Percentiles rank a stretch among this genome's conserved stretches.
phyloP scores from a whole-genome alignment of 1,140 invertebrate genomes.

The Planococcus citri region DNA sequence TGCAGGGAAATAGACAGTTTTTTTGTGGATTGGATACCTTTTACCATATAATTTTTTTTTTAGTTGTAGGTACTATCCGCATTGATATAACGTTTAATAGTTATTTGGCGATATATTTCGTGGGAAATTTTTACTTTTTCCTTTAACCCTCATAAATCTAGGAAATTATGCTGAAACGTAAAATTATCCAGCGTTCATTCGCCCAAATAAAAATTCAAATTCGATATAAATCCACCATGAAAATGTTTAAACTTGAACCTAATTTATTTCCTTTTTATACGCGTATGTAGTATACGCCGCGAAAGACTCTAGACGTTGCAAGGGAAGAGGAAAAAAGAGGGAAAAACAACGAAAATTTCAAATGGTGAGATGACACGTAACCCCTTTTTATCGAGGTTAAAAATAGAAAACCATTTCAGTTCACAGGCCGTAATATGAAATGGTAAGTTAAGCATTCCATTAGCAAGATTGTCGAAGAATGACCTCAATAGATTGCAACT shows the following conservation, averaged over 20 bases:
- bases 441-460: constrained; percentile 14
- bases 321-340: background rate
- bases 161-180: background rate
- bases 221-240: background rate
- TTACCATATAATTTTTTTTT: too few relatives aligned
- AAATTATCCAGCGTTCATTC: background rate
- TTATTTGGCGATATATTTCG: too few relatives aligned
- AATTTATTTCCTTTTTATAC: background rate
- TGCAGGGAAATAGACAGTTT: too few relatives aligned
- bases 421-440: constrained; percentile 2
- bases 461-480: constrained; percentile 15
- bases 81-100: too few relatives aligned
- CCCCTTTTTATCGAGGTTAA: constrained; percentile 6
- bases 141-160: background rate
- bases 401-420: background rate
- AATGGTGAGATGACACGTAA: background rate
- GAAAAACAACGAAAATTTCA: background rate
- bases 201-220: background rate
- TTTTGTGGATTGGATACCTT: too few relatives aligned
- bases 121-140: background rate
- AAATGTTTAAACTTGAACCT: background rate
- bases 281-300: too few relatives aligned
- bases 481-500: background rate
- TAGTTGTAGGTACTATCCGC: too few relatives aligned
- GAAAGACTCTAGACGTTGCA: too few relatives aligned